These are phyloP conservation scores for Polypedilum vanderplanki DNA, from an alignment of 1,140 invertebrate species.

Conservation along the genomic window DNA sequence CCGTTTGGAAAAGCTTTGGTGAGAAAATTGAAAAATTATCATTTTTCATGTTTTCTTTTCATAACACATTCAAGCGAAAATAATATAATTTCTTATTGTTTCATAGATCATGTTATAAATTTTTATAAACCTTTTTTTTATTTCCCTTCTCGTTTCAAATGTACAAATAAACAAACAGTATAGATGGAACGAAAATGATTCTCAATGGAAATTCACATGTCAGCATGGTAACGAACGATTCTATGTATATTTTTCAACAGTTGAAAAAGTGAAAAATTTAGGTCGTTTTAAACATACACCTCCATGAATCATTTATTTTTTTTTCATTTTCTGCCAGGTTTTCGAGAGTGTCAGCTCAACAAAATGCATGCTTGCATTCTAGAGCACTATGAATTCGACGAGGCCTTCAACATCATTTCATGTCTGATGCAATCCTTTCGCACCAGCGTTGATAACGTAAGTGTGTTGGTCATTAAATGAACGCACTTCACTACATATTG, in stretches of 20 bases:
- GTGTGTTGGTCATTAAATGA: slow-evolving; percentile 19
- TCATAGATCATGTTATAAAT: too few relatives aligned
- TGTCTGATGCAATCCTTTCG: slow-evolving; percentile 36
- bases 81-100: background rate
- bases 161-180: background rate
- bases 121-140: background rate
- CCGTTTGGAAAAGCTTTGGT: slow-evolving; percentile 42
- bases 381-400: slow-evolving; percentile 33
- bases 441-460: slow-evolving; percentile 23
- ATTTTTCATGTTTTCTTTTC: too few relatives aligned
- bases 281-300: background rate
- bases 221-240: slow-evolving; percentile 35
- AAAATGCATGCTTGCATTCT: slow-evolving; percentile 40
- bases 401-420: slow-evolving; percentile 37
- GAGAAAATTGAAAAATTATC: slow-evolving; percentile 33
- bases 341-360: slow-evolving; percentile 41
- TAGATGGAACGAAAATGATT: background rate
- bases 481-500: background rate
- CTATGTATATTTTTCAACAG: background rate
- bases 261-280: slow-evolving; percentile 2
- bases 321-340: background rate
- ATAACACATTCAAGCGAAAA: background rate
- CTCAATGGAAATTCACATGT: slow-evolving; percentile 33
- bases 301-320: background rate
- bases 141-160: background rate